Percentiles rank a stretch among this genome's conserved stretches.
These are phyloP conservation scores for Macrosteles quadrilineatus DNA, from an alignment of 1,140 invertebrate genomes.

Conservation along the genomic window DNA sequence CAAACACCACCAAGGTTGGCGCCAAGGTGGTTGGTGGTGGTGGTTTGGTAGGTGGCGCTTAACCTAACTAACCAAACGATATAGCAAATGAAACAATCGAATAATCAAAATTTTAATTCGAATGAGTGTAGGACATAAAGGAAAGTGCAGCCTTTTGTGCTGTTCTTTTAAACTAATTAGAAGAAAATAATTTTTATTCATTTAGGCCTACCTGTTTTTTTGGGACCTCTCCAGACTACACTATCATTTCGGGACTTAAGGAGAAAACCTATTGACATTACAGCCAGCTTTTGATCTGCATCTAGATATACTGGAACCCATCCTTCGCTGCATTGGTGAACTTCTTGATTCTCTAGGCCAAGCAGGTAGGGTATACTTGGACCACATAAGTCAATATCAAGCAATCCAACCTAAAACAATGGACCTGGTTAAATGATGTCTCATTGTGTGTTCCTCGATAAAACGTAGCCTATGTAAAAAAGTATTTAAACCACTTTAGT, in stretches of 20 bases:
- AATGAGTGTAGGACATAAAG: too few species aligned
- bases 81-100: too few species aligned
- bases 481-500: not conserved
- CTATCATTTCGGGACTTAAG: slow-evolving; percentile 83
- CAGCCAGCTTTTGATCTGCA: slow-evolving; percentile 74
- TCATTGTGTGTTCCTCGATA: too few species aligned
- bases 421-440: slow-evolving; percentile 35
- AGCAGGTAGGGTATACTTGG: slow-evolving; percentile 88
- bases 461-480: not conserved
- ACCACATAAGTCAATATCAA: slow-evolving; percentile 96
- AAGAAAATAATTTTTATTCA: too few species aligned
- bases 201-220: slow-evolving; percentile 74
- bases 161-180: too few species aligned
- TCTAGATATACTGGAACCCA: slow-evolving; percentile 94
- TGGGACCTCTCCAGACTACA: slow-evolving; percentile 94
- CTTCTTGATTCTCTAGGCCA: slow-evolving; percentile 74
- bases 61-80: too few species aligned
- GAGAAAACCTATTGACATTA: slow-evolving; percentile 96
- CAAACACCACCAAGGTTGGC: too few species aligned
- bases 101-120: too few species aligned
- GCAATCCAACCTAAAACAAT: slow-evolving; percentile 83
- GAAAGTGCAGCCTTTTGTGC: too few species aligned
- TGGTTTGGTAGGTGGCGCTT: too few species aligned
- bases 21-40: too few species aligned
- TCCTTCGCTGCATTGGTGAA: slow-evolving; percentile 80